These are phyloP conservation scores for Cheumatopsyche charites DNA, from an alignment of 1,140 invertebrate species.

Conservation along the genomic window DNA sequence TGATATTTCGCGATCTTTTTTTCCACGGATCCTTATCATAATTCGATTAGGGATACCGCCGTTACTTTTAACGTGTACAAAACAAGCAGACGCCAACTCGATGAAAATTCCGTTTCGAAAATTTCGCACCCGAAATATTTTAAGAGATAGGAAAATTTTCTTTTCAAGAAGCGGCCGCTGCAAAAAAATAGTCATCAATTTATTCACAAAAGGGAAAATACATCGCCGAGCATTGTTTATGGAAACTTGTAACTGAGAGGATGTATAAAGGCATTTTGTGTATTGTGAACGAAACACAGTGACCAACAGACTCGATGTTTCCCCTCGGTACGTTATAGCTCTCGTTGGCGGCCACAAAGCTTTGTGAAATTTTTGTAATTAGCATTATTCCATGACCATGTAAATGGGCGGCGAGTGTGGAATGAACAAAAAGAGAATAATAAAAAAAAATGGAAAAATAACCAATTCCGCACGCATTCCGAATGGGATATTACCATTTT, in stretches of 20 bases:
- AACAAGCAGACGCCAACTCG: neutral
- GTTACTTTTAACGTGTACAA: constrained; percentile 1
- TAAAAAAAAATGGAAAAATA: constrained; percentile 20
- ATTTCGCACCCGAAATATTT: no score
- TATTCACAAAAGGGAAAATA: neutral
- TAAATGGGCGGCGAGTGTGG: constrained; percentile 40
- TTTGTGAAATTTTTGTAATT: constrained; percentile 48
- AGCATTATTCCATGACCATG: constrained; percentile 48
- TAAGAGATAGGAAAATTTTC: no score
- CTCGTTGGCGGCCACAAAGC: constrained; percentile 43
- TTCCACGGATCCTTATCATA: constrained; percentile 21
- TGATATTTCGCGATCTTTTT: constrained; percentile 22
- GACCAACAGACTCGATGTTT: constrained; percentile 16
- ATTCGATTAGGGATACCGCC: constrained; percentile 24
- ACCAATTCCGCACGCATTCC: constrained; percentile 37
- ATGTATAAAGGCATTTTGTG: constrained; percentile 21
- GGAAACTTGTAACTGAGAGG: neutral
- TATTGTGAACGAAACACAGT: constrained; percentile 16
- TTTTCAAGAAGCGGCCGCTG: neutral
- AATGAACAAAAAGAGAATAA: constrained; percentile 3
- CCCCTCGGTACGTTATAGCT: constrained; percentile 21
- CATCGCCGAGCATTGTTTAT: neutral
- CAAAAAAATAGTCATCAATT: neutral
- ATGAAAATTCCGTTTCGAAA: no score
- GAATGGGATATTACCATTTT: constrained; percentile 41